phyloP scores from a whole-genome alignment of 1,140 invertebrate species.

The Whitmania pigra region DNA sequence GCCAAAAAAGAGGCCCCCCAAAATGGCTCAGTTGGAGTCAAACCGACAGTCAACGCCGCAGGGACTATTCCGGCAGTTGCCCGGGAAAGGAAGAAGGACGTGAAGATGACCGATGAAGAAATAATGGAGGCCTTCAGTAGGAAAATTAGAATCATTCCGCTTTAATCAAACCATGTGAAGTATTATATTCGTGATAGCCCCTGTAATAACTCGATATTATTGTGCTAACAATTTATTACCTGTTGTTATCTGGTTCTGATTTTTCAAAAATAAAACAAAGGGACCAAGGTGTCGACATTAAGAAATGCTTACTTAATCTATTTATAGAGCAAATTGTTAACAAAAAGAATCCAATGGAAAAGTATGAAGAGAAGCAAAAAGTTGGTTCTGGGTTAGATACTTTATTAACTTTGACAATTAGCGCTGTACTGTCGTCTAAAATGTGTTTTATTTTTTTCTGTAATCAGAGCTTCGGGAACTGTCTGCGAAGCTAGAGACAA shows the following conservation, averaged over 20 bases:
- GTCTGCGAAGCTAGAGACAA: constrained; percentile 40
- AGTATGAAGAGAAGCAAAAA: constrained; percentile 36
- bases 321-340: constrained; percentile 32
- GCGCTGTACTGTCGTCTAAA: neutral
- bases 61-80: neutral
- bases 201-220: no score
- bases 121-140: constrained; percentile 33
- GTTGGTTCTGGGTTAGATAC: constrained; percentile 37
- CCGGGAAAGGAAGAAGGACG: constrained; percentile 25
- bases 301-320: no score
- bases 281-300: no score
- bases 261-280: no score
- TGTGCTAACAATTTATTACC: no score
- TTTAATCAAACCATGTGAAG: no score
- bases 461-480: constrained; percentile 42
- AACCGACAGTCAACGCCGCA: neutral
- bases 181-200: no score
- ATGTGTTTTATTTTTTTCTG: neutral
- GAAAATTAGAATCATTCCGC: no score
- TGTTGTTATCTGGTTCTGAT: no score
- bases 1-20: neutral
- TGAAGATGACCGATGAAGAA: constrained; percentile 36
- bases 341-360: constrained; percentile 33
- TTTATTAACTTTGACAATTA: neutral
- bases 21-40: neutral